A percentile compares a stretch with the other conserved stretches of the same genome.
These are phyloP conservation scores for Myotis myotis DNA, from an alignment of 2,797 vertebrate species.

Conservation along the genomic window DNA sequence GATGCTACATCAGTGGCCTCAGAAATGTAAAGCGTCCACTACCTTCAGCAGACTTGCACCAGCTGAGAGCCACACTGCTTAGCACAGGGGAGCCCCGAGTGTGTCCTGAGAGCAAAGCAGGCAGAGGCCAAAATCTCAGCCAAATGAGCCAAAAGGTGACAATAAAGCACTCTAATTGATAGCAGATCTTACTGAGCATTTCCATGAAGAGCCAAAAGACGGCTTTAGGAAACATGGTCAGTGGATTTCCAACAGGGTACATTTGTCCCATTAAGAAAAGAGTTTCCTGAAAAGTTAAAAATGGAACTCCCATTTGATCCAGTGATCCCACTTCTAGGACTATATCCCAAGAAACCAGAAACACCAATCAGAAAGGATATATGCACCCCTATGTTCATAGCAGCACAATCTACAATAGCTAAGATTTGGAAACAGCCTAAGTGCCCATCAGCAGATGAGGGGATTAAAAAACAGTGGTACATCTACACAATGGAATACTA, in stretches of 20 bases:
- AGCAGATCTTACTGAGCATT: background rate
- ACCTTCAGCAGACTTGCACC: slow-evolving; percentile 43
- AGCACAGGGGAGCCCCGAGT: background rate
- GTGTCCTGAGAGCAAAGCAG: background rate
- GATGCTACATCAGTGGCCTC: slow-evolving; percentile 51
- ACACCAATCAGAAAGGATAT: no score
- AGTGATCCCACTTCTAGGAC: no score
- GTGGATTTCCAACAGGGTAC: slow-evolving; percentile 24
- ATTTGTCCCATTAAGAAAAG: background rate
- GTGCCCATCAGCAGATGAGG: no score
- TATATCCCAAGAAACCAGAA: no score
- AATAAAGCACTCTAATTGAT: background rate
- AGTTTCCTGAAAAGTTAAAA: no score
- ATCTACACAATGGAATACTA: no score
- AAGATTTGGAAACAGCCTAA: no score
- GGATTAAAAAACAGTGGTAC: no score
- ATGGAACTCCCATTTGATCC: no score
- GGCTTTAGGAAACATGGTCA: slow-evolving; percentile 12
- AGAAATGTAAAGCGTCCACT: slow-evolving; percentile 72
- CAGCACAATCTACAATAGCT: no score
- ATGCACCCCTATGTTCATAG: no score
- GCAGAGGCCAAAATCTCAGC: background rate
- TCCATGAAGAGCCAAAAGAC: background rate
- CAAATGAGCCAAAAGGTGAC: background rate
- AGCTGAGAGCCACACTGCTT: background rate